Percentiles rank a stretch among this genome's conserved stretches.
Conservation (phyloP, 2,888 invertebrate genomes). For the Aleiodes testaceus region DNA sequence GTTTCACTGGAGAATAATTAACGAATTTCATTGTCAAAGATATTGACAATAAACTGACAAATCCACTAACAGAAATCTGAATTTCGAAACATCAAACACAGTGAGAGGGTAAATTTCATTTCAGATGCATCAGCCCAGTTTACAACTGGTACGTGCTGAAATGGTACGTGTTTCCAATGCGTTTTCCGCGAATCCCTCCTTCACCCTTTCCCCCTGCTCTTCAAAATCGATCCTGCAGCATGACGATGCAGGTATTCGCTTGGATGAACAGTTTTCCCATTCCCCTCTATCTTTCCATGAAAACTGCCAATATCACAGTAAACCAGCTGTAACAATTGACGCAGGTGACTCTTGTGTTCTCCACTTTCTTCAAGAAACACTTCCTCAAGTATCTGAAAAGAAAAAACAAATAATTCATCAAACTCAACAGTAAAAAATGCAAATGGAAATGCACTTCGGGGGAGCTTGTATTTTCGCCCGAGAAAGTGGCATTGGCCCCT, state of each 20-base stretch:
- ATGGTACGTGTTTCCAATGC: conserved; percentile 37
- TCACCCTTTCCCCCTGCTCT: conserved; percentile 10
- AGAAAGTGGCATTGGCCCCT: background rate
- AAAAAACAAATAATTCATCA: no score
- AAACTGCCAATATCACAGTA: background rate
- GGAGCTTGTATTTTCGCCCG: background rate
- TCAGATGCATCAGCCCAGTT: conserved; percentile 35
- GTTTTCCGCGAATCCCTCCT: conserved; percentile 34
- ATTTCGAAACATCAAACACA: conserved; percentile 23
- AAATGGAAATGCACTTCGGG: no score
- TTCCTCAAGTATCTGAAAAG: no score
- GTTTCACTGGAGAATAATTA: conserved; percentile 2
- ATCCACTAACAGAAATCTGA: conserved; percentile 14
- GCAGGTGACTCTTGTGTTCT: background rate
- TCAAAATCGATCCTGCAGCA: conserved; percentile 21
- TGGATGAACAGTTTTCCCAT: background rate
- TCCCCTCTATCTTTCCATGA: conserved; percentile 9
- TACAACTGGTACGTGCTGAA: conserved; percentile 28
- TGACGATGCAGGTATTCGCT: background rate
- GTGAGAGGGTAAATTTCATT: conserved; percentile 42
- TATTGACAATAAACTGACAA: conserved; percentile 25
- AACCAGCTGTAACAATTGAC: background rate
- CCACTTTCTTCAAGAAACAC: no score
- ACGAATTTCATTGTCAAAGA: conserved; percentile 21
- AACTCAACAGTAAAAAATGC: no score